These are phyloP conservation scores for Ypsolopha sequella DNA, from an alignment of 2,888 invertebrate species.

Conservation along the genomic window DNA sequence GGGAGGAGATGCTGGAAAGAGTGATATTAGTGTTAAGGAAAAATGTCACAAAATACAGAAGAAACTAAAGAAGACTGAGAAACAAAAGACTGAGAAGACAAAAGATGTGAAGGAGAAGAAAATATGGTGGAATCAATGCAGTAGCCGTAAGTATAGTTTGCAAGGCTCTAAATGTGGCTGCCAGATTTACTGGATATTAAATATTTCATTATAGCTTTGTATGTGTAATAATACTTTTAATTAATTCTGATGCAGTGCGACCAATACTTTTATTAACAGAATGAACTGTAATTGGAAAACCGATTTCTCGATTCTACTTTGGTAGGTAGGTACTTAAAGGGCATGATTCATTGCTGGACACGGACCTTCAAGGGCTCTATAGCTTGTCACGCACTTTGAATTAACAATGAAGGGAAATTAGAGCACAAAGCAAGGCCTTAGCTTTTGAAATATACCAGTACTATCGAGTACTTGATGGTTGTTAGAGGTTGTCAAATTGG, in stretches of 20 bases:
- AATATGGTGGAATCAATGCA: slow-evolving; percentile 67
- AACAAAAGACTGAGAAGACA: slow-evolving; percentile 53
- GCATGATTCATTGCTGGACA: slow-evolving; percentile 12
- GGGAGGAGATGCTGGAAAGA: slow-evolving; percentile 36
- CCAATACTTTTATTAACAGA: not conserved
- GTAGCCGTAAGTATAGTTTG: slow-evolving; percentile 44
- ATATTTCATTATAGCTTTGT: not conserved
- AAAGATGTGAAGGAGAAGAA: slow-evolving; percentile 42
- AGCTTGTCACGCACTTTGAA: slow-evolving; percentile 59
- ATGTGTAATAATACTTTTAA: not conserved
- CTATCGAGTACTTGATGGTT: slow-evolving; percentile 11
- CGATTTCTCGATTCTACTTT: slow-evolving; percentile 19
- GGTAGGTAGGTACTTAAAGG: slow-evolving; percentile 14
- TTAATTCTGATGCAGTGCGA: no score
- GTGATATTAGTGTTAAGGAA: slow-evolving; percentile 64
- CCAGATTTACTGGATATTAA: not conserved
- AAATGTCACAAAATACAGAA: slow-evolving; percentile 59
- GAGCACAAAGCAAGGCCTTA: slow-evolving; percentile 52
- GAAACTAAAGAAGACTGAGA: slow-evolving; percentile 64
- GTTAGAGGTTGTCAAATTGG: slow-evolving; percentile 7
- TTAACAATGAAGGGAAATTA: slow-evolving; percentile 66
- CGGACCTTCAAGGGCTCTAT: slow-evolving; percentile 56
- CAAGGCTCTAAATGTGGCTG: slow-evolving; percentile 2
- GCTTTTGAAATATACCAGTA: slow-evolving; percentile 62
- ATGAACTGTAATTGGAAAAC: slow-evolving; percentile 1